Conservation (phyloP, 2,113 vertebrate species). For the Gadus chalcogrammus region DNA sequence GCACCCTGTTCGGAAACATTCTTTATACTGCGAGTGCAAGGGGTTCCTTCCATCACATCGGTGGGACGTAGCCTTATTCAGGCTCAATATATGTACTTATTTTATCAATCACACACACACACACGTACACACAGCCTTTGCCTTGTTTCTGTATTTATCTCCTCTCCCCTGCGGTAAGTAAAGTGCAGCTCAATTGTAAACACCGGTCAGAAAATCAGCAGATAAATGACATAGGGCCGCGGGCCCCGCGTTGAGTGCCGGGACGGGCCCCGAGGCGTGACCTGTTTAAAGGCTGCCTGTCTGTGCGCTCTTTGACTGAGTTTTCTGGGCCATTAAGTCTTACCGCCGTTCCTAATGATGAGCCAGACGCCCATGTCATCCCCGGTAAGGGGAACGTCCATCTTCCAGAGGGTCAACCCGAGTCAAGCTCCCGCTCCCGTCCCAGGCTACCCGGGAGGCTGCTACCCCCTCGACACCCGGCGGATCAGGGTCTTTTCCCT, state of each 20-base stretch:
- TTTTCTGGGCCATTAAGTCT: slow-evolving; percentile 77
- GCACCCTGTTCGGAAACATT: no score
- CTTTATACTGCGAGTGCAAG: no score
- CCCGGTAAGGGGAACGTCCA: slow-evolving; percentile 35
- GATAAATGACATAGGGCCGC: not conserved
- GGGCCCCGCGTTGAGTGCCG: not conserved
- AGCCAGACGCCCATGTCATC: slow-evolving; percentile 41
- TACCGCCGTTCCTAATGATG: slow-evolving; percentile 62
- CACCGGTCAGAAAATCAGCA: no score
- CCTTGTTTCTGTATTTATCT: not conserved
- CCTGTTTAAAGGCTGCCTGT: slow-evolving; percentile 50
- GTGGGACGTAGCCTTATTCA: no score
- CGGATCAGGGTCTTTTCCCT: slow-evolving; percentile 31
- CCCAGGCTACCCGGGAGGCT: not conserved
- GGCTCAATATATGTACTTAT: no score
- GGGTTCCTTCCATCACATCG: no score
- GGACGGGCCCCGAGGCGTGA: slow-evolving; percentile 33
- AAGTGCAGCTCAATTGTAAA: no score
- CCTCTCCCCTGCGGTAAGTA: not conserved
- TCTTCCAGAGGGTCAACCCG: slow-evolving; percentile 46
- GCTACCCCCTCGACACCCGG: slow-evolving; percentile 35
- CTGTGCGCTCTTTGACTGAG: slow-evolving; percentile 60
- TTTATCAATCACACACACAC: no score
- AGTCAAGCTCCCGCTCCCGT: slow-evolving; percentile 23
- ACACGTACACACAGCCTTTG: no score